Base-by-base conservation (phyloP, 2,113 vertebrate species). In the Ictidomys tridecemlineatus region DNA sequence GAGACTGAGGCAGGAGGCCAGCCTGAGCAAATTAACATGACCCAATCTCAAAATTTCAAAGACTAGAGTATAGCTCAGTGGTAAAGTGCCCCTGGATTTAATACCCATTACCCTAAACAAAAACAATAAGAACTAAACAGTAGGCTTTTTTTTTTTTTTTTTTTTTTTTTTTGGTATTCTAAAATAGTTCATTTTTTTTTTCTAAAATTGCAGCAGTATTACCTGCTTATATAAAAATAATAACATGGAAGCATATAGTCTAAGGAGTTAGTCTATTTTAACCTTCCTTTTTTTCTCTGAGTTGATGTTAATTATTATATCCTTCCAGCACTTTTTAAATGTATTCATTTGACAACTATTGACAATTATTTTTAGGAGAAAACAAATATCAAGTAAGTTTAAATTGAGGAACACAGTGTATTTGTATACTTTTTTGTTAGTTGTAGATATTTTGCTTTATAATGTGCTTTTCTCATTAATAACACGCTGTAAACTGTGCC, bases 281-380 rank as follows among this genome's bases (percentile, higher is more conserved):
- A 16, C 78, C 14, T 53, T 14, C 48, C 26, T 45, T 22, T 16
- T 58, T 69, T 91, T 82, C 51, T 32, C 10, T 77, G 12, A 48
- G 24, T 95, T 93, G 69, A 61, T 61, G 65, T 83, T 53, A 53
- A 53, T 53, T 92, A 37, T 92, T 95, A 82, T 91, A 28, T 86
- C 32, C 26, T 85, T 90, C 20, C 28, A 95, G 67, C 17, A 56
- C 56, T 56, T 56, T 56, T 56, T 56, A 56, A 56, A 56, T 56
- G 17, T 56, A 56, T 56, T 56, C 56, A 56, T 42, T 56, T 45
- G 45, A 45, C 45, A 45, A 45, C n/a, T 93, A 2, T 74, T 93
- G 39, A 30, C 5, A 22, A n/a, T 74, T 80, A 61, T 48, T 91
- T 86, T 96, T 4, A 87, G 28, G 14, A 53, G 45, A 73, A 74